Conservation (phyloP, 2,113 vertebrate genomes). For the Mirza zaza region DNA sequence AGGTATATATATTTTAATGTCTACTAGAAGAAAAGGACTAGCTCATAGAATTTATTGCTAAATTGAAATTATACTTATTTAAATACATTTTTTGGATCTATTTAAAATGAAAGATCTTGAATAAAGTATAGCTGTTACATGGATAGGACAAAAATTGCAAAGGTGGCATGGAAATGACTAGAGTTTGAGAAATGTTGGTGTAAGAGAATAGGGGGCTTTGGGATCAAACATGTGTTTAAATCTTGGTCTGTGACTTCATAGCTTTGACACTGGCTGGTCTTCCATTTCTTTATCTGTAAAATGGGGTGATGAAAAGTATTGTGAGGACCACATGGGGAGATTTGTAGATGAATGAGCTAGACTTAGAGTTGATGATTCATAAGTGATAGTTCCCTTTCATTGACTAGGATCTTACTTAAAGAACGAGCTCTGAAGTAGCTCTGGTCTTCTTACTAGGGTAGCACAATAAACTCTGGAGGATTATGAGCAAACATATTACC, state of each 20-base stretch:
- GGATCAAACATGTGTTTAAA: background rate
- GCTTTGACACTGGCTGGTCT: background rate
- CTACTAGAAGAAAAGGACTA: background rate
- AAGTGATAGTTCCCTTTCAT: background rate
- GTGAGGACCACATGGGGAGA: background rate
- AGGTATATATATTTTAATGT: background rate
- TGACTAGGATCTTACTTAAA: background rate
- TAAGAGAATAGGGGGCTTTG: background rate
- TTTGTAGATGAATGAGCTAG: background rate
- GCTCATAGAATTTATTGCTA: background rate
- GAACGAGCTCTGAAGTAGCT: background rate
- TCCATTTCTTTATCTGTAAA: background rate
- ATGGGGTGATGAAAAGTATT: background rate
- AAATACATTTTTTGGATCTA: background rate
- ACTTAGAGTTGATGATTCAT: background rate
- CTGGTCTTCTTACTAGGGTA: conserved; percentile 4
- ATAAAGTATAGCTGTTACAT: background rate
- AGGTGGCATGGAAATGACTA: background rate
- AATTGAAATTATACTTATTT: conserved; percentile 25
- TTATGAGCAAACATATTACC: background rate
- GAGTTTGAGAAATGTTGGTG: background rate
- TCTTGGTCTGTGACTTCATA: background rate
- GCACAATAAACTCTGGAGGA: background rate
- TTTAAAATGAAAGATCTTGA: background rate
- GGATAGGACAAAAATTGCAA: background rate